Evolutionary conservation across 2,888 invertebrate genomes (phyloP).

Genomic region (Eledona agricola): DNA sequence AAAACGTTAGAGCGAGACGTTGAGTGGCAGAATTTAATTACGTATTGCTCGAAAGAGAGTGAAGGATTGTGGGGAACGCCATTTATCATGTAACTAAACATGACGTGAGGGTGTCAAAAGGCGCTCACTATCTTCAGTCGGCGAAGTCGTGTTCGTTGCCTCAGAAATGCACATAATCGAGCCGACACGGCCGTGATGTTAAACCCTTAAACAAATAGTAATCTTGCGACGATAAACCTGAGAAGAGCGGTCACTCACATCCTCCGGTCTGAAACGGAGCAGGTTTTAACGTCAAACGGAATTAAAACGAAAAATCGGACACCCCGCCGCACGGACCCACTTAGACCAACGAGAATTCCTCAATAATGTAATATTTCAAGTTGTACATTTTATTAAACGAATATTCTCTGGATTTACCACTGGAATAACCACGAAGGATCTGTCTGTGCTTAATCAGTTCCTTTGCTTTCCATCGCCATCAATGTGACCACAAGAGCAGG

Average conservation of each 20-base stretch:
- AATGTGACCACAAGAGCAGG: too few relatives aligned
- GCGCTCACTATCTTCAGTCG: constrained; percentile 40
- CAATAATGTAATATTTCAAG: too few relatives aligned
- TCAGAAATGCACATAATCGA: constrained; percentile 38
- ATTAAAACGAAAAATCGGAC: constrained; percentile 12
- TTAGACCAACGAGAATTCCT: too few relatives aligned
- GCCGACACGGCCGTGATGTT: constrained; percentile 38
- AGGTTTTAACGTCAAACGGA: constrained; percentile 26
- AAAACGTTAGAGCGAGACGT: constrained; percentile 7
- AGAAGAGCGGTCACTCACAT: constrained; percentile 31
- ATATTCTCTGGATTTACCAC: too few relatives aligned
- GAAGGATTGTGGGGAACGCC: constrained; percentile 52
- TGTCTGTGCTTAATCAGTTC: too few relatives aligned
- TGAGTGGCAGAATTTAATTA: constrained; percentile 59
- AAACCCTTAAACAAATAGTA: constrained; percentile 42
- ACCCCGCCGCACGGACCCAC: too few relatives aligned
- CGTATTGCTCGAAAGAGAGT: constrained; percentile 47
- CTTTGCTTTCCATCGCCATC: too few relatives aligned
- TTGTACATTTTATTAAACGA: too few relatives aligned
- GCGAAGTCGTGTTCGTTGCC: constrained; percentile 32
- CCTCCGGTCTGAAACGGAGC: constrained; percentile 19
- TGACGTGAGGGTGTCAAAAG: constrained; percentile 57
- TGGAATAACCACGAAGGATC: too few relatives aligned
- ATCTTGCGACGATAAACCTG: constrained; percentile 31
- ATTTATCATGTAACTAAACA: constrained; percentile 56